These are phyloP conservation scores for Ellobius talpinus DNA, from an alignment of 2,113 vertebrate genomes.

Conservation along the genomic window DNA sequence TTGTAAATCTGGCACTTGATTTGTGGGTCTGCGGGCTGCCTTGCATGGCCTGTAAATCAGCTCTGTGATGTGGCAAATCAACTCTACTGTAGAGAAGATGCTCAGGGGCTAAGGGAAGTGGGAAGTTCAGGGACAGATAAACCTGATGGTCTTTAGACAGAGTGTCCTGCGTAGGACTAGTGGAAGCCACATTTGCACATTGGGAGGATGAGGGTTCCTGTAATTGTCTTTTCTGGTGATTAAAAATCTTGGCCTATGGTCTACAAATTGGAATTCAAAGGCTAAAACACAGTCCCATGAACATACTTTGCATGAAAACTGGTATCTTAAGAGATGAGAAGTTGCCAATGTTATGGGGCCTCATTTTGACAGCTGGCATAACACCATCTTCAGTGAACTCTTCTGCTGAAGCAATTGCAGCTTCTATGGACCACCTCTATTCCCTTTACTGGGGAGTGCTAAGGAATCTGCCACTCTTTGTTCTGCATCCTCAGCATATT, in stretches of 20 bases:
- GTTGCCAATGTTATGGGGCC: background rate
- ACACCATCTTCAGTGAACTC: background rate
- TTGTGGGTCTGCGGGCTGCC: conserved; percentile 30
- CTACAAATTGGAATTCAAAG: background rate
- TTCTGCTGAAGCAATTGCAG: background rate
- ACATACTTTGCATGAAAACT: background rate
- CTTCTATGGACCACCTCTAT: background rate
- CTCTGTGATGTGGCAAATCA: conserved; percentile 59
- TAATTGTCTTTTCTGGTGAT: background rate
- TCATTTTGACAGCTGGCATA: background rate
- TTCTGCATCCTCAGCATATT: background rate
- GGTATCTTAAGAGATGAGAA: background rate
- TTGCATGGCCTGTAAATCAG: conserved; percentile 60
- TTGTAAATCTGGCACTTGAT: conserved; percentile 70
- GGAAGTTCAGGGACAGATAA: background rate
- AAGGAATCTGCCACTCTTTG: background rate
- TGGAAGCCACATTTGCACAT: background rate
- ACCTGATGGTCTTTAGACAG: background rate
- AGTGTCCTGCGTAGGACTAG: background rate
- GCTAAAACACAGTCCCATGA: background rate
- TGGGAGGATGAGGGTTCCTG: background rate
- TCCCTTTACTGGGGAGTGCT: background rate
- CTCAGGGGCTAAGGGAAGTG: background rate
- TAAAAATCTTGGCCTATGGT: background rate
- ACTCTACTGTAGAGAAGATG: conserved; percentile 31